Conservation (phyloP, 2,113 vertebrate species). For the Sclerurus mexicanus region DNA sequence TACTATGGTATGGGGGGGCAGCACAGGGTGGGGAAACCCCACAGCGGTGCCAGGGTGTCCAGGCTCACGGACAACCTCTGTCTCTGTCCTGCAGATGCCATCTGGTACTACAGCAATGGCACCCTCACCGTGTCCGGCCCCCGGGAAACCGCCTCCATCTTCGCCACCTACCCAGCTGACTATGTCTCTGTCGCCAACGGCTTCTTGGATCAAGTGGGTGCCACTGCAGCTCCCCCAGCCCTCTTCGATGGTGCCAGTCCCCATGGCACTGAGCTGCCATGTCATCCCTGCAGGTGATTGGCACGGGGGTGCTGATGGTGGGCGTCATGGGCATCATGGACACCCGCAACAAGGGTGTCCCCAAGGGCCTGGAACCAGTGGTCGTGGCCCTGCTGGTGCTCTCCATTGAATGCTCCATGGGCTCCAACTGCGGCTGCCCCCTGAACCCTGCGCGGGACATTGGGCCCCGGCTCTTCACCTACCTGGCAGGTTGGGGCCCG, state of each 20-base stretch:
- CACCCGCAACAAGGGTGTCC: conserved; percentile 74
- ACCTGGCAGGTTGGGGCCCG: conserved; percentile 83
- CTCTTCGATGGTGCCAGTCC: fast-evolving
- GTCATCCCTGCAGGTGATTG: conserved; percentile 69
- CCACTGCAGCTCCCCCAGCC: too few species aligned
- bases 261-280: fast-evolving
- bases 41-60: fast-evolving
- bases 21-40: background rate
- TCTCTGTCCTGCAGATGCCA: conserved; percentile 53
- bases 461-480: conserved; percentile 85
- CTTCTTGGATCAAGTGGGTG: conserved; percentile 78
- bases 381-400: conserved; percentile 76
- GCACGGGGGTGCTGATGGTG: conserved; percentile 75
- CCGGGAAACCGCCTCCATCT: conserved; percentile 79
- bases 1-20: conserved; percentile 76
- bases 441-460: conserved; percentile 88
- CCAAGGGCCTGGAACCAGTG: conserved; percentile 73
- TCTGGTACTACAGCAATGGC: conserved; percentile 69
- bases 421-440: conserved; percentile 80
- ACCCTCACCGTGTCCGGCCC: conserved; percentile 70
- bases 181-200: conserved; percentile 76
- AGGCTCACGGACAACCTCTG: fast-evolving
- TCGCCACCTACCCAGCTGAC: conserved; percentile 79
- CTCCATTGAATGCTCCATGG: conserved; percentile 78
- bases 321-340: conserved; percentile 78